phyloP scores from a whole-genome alignment of 2,113 vertebrate species.

The Melozone crissalis region DNA sequence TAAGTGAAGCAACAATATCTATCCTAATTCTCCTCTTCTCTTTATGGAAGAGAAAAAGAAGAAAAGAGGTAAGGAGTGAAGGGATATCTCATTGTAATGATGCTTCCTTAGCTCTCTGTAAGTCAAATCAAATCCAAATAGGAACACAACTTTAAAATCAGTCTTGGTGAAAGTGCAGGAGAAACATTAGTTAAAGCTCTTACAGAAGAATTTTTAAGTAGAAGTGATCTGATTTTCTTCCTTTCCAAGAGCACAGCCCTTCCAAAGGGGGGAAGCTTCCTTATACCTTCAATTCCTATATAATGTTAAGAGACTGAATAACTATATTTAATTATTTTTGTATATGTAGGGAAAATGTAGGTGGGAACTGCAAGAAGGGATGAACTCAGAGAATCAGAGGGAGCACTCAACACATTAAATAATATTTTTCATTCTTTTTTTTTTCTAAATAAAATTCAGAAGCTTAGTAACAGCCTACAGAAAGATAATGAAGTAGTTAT shows the following conservation, averaged over 20 bases:
- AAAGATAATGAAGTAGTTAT: neutral
- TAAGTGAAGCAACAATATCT: neutral
- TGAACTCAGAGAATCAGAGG: neutral
- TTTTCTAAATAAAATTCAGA: neutral
- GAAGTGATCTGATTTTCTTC: neutral
- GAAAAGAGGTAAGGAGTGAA: neutral
- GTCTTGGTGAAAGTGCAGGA: neutral
- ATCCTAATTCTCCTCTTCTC: neutral
- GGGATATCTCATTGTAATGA: neutral
- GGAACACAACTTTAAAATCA: neutral
- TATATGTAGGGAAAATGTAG: neutral
- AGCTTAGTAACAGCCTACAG: neutral
- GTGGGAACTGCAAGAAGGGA: neutral
- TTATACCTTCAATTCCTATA: neutral
- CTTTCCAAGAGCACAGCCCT: neutral
- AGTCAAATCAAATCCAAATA: neutral
- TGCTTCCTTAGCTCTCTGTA: neutral
- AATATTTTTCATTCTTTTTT: neutral
- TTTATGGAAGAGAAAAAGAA: neutral
- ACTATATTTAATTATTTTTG: neutral
- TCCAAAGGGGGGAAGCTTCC: neutral
- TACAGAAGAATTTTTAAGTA: neutral
- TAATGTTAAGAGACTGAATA: neutral
- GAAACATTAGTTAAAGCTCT: neutral
- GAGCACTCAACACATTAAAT: neutral